A percentile compares a stretch with the other conserved stretches of the same genome.
Conservation (phyloP, 2,797 vertebrate species). For the Malacoraja senta region DNA sequence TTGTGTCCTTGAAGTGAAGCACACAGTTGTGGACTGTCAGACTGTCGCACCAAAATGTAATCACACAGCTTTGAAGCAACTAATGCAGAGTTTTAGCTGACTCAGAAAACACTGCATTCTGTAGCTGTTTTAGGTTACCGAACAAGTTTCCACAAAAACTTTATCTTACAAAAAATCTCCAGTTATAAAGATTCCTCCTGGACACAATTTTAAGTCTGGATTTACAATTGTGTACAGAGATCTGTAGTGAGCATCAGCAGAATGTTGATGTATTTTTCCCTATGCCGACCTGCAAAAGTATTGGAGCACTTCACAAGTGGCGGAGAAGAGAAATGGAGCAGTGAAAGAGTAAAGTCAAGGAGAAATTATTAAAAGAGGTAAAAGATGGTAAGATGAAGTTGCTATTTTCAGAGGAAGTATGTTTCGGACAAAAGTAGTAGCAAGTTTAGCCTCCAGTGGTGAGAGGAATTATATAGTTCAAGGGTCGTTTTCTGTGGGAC, state of each 20-base stretch:
- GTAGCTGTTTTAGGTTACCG: background rate
- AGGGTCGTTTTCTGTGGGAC: no score
- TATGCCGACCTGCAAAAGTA: background rate
- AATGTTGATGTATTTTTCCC: background rate
- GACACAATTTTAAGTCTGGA: background rate
- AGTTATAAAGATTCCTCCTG: no score
- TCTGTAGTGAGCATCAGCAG: background rate
- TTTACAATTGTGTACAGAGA: background rate
- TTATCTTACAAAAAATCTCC: background rate
- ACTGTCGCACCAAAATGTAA: slow-evolving; percentile 8
- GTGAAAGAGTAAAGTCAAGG: background rate
- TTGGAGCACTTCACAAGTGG: background rate
- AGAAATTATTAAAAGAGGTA: background rate
- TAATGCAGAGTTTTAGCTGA: background rate
- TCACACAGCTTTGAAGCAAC: background rate
- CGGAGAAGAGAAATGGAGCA: background rate
- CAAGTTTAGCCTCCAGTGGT: background rate
- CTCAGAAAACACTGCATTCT: background rate
- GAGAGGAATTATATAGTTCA: no score
- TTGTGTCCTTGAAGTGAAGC: background rate
- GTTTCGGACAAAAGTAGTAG: background rate
- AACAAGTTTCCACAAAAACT: no score
- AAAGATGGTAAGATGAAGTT: background rate
- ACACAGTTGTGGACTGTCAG: background rate
- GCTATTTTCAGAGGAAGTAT: background rate